Evolutionary conservation across 37 sponge, comb jelly and placozoan genomes (phyloP), one percentile per base, ranked within the genome.

Genomic region (Halichondria panicea): DNA sequence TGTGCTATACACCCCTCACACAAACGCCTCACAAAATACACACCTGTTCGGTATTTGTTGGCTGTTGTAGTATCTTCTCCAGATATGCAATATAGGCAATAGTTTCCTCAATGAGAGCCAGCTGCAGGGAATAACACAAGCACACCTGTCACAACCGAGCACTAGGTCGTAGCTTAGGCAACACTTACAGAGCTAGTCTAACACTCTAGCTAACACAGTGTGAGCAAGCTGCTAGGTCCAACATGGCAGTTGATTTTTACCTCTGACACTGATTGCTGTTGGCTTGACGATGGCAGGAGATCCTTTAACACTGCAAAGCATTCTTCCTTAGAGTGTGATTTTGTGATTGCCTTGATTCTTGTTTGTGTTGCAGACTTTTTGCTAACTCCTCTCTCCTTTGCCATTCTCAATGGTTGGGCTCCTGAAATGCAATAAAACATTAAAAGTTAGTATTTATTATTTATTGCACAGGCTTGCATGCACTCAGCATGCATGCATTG

Each of bases 61-160:
- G 46, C 37, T n/a, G n/a, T n/a, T n/a, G n/a, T 27, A 79, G 80
- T 1, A 88, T 61, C 30, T 60, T 70, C 48, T 88, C 78, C 37
- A 89, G 81, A 76, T 83, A 75, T 9, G 74, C 60, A 15, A 89
- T 89, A 81, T 89, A 89, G 48, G 84, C 80, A 30, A 84, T 84
- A 12, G 84, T 83, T 34, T 67, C 66, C 61, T 83, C 79, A 5
- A 89, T 81, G 9, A 89, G 55, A 38, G 63, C 89, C 52, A 83
- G 75, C 89, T 89, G 78, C 43, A 74, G 65, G 31, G n/a, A 72
- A 58, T 13, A 74, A 66, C 15, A 58, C 11, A 60, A 30, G 25
- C 4, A 45, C 12, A 8, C 13, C 25, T 56, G 45, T 37, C 68
- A 69, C 31, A 45, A 32, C 3, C 7, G 43, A 78, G 25, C 11